Evolutionary conservation across 2,797 vertebrate species (phyloP).

Genomic region (Pseudochaenichthys georgianus): DNA sequence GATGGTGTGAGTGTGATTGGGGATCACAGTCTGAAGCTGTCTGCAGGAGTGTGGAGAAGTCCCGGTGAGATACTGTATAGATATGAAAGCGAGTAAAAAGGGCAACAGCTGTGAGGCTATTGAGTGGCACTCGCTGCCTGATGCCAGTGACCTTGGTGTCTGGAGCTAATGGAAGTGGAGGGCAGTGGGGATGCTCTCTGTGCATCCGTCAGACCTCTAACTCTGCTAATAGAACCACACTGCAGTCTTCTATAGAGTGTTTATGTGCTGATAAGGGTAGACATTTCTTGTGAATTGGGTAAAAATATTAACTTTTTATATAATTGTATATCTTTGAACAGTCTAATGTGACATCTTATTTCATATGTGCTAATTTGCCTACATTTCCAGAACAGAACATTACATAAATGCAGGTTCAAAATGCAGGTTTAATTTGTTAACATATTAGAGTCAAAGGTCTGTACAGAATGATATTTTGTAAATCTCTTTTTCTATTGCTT

Average conservation of each 20-base stretch:
- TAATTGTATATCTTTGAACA: no score
- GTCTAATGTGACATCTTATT: no score
- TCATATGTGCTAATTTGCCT: no score
- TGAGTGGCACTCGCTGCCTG: constrained; percentile 58
- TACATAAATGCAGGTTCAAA: no score
- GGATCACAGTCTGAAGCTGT: constrained; percentile 28
- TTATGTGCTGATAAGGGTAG: not conserved
- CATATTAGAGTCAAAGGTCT: no score
- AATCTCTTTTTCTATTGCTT: no score
- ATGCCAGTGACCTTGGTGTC: constrained; percentile 81
- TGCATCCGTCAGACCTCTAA: constrained; percentile 28
- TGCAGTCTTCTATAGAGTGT: constrained; percentile 9
- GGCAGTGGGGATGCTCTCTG: constrained; percentile 51
- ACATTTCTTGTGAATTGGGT: no score
- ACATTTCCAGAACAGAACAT: no score
- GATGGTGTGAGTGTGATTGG: constrained; percentile 19
- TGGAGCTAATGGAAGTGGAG: constrained; percentile 83
- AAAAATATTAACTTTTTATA: no score
- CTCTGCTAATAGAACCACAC: constrained; percentile 14
- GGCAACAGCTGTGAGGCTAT: constrained; percentile 58
- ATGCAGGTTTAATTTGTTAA: no score
- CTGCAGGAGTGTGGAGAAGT: constrained; percentile 31
- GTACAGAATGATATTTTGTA: no score
- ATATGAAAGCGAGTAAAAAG: constrained; percentile 67
- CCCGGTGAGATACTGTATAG: constrained; percentile 51